Evolutionary conservation across 2,797 vertebrate genomes (phyloP).

Genomic region (Epinephelus awoara): DNA sequence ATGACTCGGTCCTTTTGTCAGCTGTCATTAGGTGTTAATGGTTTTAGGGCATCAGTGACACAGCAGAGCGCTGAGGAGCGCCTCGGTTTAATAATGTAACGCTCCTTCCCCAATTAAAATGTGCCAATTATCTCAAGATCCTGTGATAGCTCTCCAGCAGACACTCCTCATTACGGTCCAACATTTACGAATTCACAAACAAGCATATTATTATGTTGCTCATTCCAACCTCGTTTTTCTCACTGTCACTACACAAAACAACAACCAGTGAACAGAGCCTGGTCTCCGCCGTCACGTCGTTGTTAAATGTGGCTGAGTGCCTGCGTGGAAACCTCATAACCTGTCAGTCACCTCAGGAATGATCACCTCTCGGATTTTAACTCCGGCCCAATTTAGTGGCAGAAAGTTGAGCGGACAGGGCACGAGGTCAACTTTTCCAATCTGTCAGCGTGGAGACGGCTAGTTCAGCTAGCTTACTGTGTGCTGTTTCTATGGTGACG

Average conservation of each 20-base stretch:
- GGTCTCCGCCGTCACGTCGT: not conserved
- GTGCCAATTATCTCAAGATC: constrained; percentile 74
- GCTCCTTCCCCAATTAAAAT: constrained; percentile 72
- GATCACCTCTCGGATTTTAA: constrained; percentile 12
- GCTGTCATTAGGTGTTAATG: constrained; percentile 59
- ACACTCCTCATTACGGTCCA: constrained; percentile 39
- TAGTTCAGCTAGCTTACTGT: not conserved
- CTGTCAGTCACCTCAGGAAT: constrained; percentile 12
- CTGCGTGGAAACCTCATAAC: constrained; percentile 18
- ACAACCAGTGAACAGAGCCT: constrained; percentile 22
- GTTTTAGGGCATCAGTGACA: constrained; percentile 55
- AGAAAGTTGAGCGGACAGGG: constrained; percentile 4
- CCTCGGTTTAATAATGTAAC: constrained; percentile 61
- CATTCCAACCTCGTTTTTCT: constrained; percentile 37
- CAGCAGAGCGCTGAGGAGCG: constrained; percentile 38
- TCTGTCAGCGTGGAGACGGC: not conserved
- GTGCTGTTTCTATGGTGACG: not conserved
- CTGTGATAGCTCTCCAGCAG: constrained; percentile 66
- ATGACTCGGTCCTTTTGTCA: constrained; percentile 49
- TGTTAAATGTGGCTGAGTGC: constrained; percentile 18
- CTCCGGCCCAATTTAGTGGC: not conserved
- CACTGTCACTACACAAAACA: constrained; percentile 17
- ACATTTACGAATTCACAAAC: constrained; percentile 66
- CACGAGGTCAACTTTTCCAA: not conserved
- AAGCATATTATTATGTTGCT: constrained; percentile 49